Evolutionary conservation across 2,888 invertebrate species (phyloP).

Genomic region (Pseudoips prasinana): DNA sequence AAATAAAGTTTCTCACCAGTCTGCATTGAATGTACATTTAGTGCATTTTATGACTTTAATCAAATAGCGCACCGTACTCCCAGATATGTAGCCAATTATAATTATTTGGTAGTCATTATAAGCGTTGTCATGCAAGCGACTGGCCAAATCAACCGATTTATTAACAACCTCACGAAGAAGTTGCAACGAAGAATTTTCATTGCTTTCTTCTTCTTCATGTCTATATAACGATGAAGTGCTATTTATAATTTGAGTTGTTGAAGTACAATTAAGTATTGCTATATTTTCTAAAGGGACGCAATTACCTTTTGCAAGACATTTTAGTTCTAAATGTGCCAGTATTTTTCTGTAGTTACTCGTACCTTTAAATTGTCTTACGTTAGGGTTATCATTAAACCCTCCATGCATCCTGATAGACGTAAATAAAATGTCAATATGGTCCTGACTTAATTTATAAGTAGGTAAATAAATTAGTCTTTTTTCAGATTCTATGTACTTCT

Average conservation of each 20-base stretch:
- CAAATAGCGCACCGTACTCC: constrained; percentile 1
- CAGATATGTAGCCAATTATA: constrained; percentile 1
- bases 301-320: constrained; percentile 1
- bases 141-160: neutral
- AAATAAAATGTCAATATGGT: neutral
- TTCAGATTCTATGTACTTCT: neutral
- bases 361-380: constrained; percentile 3
- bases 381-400: neutral
- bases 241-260: constrained; percentile 13
- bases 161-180: constrained; percentile 1
- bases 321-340: constrained; percentile 2
- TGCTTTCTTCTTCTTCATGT: too few species aligned
- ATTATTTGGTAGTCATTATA: constrained; percentile 2
- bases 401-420: neutral
- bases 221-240: neutral
- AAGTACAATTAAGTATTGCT: constrained; percentile 6
- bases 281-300: constrained; percentile 11
- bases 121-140: neutral
- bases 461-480: neutral
- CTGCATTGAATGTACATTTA: too few species aligned
- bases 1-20: constrained; percentile 1
- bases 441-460: neutral
- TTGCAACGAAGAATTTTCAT: too few species aligned
- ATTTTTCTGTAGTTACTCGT: constrained; percentile 2
- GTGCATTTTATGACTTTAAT: constrained; percentile 3